A percentile compares a stretch with the other conserved stretches of the same genome.
Conservation (phyloP, 2,797 vertebrate species). For the Dendrocincla tyrannina region DNA sequence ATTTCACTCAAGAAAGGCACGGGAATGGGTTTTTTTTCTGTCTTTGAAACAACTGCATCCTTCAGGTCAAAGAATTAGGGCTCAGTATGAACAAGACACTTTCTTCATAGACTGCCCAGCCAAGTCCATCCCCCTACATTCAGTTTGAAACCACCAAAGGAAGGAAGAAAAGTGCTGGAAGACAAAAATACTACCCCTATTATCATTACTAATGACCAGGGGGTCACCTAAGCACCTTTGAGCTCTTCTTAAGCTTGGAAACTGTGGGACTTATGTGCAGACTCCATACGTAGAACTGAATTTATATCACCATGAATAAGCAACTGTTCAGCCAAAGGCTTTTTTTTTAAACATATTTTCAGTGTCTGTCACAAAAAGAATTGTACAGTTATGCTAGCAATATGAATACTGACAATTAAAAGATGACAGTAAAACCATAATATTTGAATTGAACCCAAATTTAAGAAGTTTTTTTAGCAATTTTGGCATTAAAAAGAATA, state of each 20-base stretch:
- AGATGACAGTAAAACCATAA: slow-evolving; percentile 58
- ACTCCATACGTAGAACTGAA: background rate
- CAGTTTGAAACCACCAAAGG: background rate
- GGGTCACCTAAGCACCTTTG: background rate
- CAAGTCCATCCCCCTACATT: background rate
- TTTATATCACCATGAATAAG: background rate
- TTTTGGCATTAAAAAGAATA: slow-evolving; percentile 62
- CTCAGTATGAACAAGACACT: rapidly evolving
- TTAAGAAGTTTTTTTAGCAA: slow-evolving; percentile 23
- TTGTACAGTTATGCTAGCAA: background rate
- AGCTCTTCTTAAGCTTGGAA: background rate
- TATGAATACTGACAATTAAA: slow-evolving; percentile 58
- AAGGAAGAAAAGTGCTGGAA: background rate
- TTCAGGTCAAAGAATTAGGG: background rate
- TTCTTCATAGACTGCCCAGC: background rate
- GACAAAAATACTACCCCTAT: background rate
- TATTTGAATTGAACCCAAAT: slow-evolving; percentile 67
- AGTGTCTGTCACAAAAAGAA: slow-evolving; percentile 54
- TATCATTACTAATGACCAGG: background rate
- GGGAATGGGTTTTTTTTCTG: background rate
- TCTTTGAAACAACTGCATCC: background rate
- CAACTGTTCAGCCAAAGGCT: background rate
- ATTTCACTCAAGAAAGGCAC: background rate
- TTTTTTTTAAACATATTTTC: background rate
- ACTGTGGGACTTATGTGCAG: background rate